phyloP scores from a whole-genome alignment of 2,113 vertebrate genomes.

The Dunckerocampus dactyliophorus region DNA sequence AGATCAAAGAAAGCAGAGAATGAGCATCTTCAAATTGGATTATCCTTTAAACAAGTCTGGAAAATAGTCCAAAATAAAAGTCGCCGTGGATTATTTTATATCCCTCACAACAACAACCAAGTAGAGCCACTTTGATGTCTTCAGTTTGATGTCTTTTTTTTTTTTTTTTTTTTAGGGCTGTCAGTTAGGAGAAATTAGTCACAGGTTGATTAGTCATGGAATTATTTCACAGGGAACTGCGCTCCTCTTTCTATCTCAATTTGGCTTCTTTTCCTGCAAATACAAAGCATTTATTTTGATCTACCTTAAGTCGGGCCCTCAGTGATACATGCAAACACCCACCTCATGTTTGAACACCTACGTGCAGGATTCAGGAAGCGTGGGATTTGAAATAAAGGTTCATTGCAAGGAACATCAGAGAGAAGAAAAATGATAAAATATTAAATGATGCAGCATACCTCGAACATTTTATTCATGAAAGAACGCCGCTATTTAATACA shows the following conservation, averaged over 20 bases:
- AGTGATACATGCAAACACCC: slow-evolving; percentile 46
- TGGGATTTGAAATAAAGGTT: slow-evolving; percentile 42
- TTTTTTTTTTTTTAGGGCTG: slow-evolving; percentile 8
- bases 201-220: slow-evolving; percentile 36
- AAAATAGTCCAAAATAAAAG: slow-evolving; percentile 8
- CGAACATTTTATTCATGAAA: slow-evolving; percentile 33
- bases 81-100: slow-evolving; percentile 17
- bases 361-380: slow-evolving; percentile 16
- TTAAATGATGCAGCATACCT: slow-evolving; percentile 35
- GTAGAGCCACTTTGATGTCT: slow-evolving; percentile 27
- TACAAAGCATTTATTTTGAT: slow-evolving; percentile 45
- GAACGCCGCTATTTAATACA: slow-evolving; percentile 10
- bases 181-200: slow-evolving; percentile 47
- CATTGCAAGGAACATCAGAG: slow-evolving; percentile 30
- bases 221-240: slow-evolving; percentile 23
- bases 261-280: slow-evolving; percentile 41
- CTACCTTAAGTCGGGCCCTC: slow-evolving; percentile 28
- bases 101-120: slow-evolving; percentile 25
- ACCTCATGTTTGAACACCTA: slow-evolving; percentile 31
- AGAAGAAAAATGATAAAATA: slow-evolving; percentile 31
- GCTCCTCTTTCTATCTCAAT: slow-evolving; percentile 34
- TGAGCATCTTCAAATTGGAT: slow-evolving; percentile 24
- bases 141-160: slow-evolving; percentile 8
- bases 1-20: slow-evolving; percentile 17
- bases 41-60: slow-evolving; percentile 16